Evolutionary conservation across 2,888 invertebrate species (phyloP), one percentile per base, ranked within the genome.

Genomic region (Drosophila parthenogenetica): DNA sequence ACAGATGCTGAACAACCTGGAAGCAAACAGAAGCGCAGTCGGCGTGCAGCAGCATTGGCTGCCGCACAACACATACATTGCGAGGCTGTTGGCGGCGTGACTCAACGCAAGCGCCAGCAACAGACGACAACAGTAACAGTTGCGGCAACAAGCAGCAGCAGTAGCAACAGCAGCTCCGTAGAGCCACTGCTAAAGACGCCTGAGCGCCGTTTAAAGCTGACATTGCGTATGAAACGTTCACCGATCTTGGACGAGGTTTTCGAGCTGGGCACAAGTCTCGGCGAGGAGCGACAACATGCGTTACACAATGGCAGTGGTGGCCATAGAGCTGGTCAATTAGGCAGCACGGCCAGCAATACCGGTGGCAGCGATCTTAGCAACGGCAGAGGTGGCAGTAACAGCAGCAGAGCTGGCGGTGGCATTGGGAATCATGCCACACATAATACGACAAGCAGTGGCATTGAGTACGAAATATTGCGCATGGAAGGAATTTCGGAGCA

Each of bases 171-270:
- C 57, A 72, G 65, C 39, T 53, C 64, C 22, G 79, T 90, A 16
- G 92, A 92, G 39, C 87, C 89, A 4, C 58, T 92, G 17, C 59
- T 92, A 7, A 92, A 92, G 73, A 92, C 92, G 1, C 93, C 92
- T 0, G 92, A 92, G 71, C 87, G 92, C 5, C 85, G 96, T 5
- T 91, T 97, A 55, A 97, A 97, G 90, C 91, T 98, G 69, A 97
- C 97, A 5, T 92, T 98, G 66, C 94, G 97, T 5, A 96, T 98
- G 94, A 97, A 98, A 91, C 94, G 97, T 32, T 97, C 97, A 75
- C 97, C 97, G 2, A 95, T 96, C 59, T 93, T 97, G 50, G 97
- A 97, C 89, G 97, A 97, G 89, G 95, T 96, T 1, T 95, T 96
- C 88, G 96, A 97, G 90, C 95, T 95, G n/a, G 95, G 95, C 29